phyloP scores from a whole-genome alignment of 2,888 invertebrate species.

The Ornithoptera priamus region DNA sequence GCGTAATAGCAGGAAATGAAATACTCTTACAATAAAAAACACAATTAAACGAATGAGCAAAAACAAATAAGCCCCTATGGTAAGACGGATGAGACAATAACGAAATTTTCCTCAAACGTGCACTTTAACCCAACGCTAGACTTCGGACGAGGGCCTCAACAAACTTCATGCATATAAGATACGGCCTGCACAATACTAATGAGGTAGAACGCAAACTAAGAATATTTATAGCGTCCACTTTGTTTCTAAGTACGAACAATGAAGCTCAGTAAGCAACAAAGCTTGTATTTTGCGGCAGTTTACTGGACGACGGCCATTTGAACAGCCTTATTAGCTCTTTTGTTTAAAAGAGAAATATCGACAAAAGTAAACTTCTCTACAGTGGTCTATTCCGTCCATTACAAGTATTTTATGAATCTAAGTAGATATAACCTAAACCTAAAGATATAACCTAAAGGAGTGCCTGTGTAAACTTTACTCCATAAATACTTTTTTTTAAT shows the following conservation, averaged over 20 bases:
- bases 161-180: slow-evolving; percentile 17
- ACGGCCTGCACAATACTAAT: slow-evolving; percentile 22
- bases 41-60: slow-evolving; percentile 2
- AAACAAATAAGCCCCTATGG: slow-evolving; percentile 1
- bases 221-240: slow-evolving; percentile 18
- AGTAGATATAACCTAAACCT: too few relatives aligned
- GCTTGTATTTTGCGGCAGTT: slow-evolving; percentile 8
- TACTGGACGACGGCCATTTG: neutral
- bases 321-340: slow-evolving; percentile 8
- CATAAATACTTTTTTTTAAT: too few relatives aligned
- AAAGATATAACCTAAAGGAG: too few relatives aligned
- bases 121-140: neutral
- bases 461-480: too few relatives aligned
- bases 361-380: neutral
- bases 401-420: neutral
- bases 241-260: slow-evolving; percentile 19
- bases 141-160: slow-evolving; percentile 4
- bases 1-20: neutral
- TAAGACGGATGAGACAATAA: slow-evolving; percentile 10
- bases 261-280: neutral
- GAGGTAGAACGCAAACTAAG: slow-evolving; percentile 17
- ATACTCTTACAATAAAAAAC: neutral
- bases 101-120: slow-evolving; percentile 20
- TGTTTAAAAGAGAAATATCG: neutral
- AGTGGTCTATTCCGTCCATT: neutral